Evolutionary conservation across 2,888 invertebrate genomes (phyloP), one percentile per base, ranked within the genome.

Genomic region (Oxycera nigricornis): DNA sequence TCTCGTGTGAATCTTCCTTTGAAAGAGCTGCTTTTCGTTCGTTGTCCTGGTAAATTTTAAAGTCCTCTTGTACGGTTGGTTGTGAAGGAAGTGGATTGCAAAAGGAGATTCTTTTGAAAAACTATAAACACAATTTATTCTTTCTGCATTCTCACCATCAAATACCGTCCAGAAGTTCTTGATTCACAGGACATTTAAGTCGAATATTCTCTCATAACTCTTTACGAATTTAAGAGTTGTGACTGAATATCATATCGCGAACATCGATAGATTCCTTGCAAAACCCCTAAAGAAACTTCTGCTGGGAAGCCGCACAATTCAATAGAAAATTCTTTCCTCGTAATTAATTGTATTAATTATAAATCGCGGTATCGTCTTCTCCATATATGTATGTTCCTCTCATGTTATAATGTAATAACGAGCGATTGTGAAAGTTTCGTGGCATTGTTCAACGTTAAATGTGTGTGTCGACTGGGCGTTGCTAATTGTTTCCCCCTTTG

Each of bases 161-260:
- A n/a, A n/a, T n/a, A n/a, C n/a, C n/a, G n/a, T n/a, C n/a, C n/a
- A n/a, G n/a, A n/a, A n/a, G n/a, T n/a, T n/a, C n/a, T n/a, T n/a
- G n/a, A n/a, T n/a, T n/a, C n/a, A n/a, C n/a, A n/a, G n/a, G n/a
- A n/a, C n/a, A n/a, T n/a, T n/a, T n/a, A n/a, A n/a, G 46, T 2
- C 46, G 14, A 46, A 4, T 59, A 26, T 59, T 30, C 59, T n/a
- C 30, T 59, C 59, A 28, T 30, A 28, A 30, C 14, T 55, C 2
- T 59, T 59, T 59, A 30, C 4, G n/a, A n/a, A 26, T 59, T 59
- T 30, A 28, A 2, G 4, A 1, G 59, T 30, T 26, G 26, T 59
- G 59, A 9, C 26, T 59, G 59, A 59, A 59, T 59, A 28, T 30
- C 26, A 59, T 28, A n/a, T n/a, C n/a, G n/a, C n/a, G n/a, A n/a